phyloP scores from a whole-genome alignment of 2,888 invertebrate genomes.

The Brenthis hecate region DNA sequence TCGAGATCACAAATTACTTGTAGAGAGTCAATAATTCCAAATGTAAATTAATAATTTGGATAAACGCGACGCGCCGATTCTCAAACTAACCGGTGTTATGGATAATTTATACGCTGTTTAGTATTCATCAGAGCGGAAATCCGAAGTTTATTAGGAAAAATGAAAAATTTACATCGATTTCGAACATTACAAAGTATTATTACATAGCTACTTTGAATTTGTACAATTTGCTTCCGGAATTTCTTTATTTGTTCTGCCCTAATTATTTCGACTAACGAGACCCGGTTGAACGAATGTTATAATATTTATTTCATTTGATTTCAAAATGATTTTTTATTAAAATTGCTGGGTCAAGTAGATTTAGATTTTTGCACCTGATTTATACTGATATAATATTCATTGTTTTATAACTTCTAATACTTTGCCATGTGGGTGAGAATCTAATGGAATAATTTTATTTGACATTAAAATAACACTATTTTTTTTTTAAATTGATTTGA shows the following conservation, averaged over 20 bases:
- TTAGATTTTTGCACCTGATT: not conserved
- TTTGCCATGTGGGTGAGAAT: too few species aligned
- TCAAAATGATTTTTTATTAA: not conserved
- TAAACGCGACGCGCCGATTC: slow-evolving; percentile 61
- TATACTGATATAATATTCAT: too few species aligned
- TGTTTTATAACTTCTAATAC: too few species aligned
- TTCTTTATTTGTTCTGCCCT: not conserved
- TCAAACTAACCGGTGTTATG: slow-evolving; percentile 59
- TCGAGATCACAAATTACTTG: slow-evolving; percentile 42
- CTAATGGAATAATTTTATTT: too few species aligned
- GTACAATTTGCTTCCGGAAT: not conserved
- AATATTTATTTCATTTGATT: not conserved
- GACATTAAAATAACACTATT: too few species aligned
- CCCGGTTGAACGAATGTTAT: not conserved
- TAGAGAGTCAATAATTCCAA: slow-evolving; percentile 55
- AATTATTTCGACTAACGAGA: slow-evolving; percentile 4
- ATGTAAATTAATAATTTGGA: slow-evolving; percentile 69
- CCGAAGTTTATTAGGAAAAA: slow-evolving; percentile 32
- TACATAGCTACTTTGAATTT: not conserved
- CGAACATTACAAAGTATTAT: not conserved
- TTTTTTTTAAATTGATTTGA: too few species aligned
- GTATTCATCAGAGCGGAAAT: slow-evolving; percentile 55
- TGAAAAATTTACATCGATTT: slow-evolving; percentile 24
- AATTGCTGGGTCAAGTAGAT: not conserved
- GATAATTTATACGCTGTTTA: slow-evolving; percentile 61